phyloP scores from a whole-genome alignment of 2,113 vertebrate genomes.

The Serranochromis macrocephalus region DNA sequence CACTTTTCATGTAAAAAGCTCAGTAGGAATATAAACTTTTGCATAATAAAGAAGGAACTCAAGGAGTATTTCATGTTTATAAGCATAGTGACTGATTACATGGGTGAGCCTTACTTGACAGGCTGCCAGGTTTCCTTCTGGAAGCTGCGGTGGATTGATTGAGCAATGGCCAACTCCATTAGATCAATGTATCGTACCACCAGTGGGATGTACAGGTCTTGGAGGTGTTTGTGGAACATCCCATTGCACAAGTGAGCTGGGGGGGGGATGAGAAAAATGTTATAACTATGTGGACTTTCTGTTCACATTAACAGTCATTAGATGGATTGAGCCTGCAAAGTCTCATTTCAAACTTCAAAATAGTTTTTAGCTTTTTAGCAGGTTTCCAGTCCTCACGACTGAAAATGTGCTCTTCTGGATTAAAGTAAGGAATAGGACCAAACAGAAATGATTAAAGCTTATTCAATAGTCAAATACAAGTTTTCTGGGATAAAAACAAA shows the following conservation, averaged over 20 bases:
- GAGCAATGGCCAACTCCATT: conserved; percentile 97
- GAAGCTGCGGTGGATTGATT: conserved; percentile 94
- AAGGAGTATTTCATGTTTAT: background rate
- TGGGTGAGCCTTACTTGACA: conserved; percentile 79
- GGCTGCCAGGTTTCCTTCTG: conserved; percentile 96
- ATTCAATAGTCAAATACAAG: background rate
- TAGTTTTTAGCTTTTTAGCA: background rate
- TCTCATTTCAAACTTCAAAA: background rate
- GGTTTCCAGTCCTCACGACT: background rate
- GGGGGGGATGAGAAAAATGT: background rate
- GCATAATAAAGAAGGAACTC: background rate
- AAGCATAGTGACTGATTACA: background rate
- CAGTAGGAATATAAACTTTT: background rate
- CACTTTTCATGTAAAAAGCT: background rate
- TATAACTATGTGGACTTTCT: background rate
- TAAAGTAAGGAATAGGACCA: background rate
- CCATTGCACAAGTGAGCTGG: conserved; percentile 89
- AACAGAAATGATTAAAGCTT: background rate
- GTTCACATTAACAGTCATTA: background rate
- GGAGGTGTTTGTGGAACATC: conserved; percentile 93
- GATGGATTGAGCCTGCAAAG: background rate
- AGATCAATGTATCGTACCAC: conserved; percentile 96
- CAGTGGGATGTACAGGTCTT: conserved; percentile 89
- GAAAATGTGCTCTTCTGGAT: background rate
- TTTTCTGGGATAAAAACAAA: background rate